Evolutionary conservation across 2,888 invertebrate species (phyloP).

Genomic region (Phengaris arion): DNA sequence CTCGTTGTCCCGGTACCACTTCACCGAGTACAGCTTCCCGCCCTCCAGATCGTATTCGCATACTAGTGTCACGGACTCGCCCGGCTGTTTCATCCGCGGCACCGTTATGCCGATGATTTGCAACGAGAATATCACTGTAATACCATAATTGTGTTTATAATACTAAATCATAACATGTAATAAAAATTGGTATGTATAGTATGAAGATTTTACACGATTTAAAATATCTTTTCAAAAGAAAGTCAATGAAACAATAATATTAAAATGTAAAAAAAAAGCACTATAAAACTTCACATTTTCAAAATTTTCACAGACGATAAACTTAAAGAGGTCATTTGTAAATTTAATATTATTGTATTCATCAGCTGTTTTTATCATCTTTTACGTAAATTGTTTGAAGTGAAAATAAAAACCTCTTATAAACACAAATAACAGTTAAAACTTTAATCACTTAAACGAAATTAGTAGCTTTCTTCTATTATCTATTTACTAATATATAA

Average conservation of each 20-base stretch:
- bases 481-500: too few species aligned
- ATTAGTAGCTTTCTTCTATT: too few species aligned
- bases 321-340: too few species aligned
- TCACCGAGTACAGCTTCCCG: constrained; percentile 82
- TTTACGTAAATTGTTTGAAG: too few species aligned
- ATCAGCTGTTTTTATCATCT: too few species aligned
- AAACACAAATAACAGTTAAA: too few species aligned
- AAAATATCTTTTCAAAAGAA: neutral
- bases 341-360: too few species aligned
- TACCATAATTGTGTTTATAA: neutral
- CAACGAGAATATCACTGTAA: constrained; percentile 61
- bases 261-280: too few species aligned
- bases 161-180: neutral
- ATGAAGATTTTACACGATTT: neutral
- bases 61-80: constrained; percentile 76
- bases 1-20: constrained; percentile 83
- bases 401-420: too few species aligned
- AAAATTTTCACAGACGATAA: too few species aligned
- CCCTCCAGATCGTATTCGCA: constrained; percentile 82
- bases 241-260: neutral
- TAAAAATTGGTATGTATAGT: neutral
- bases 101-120: constrained; percentile 76
- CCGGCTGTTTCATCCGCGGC: constrained; percentile 78
- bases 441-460: too few species aligned
- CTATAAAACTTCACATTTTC: too few species aligned